Base-by-base conservation (phyloP, 2,797 vertebrate genomes). In the Mus spretus region DNA sequence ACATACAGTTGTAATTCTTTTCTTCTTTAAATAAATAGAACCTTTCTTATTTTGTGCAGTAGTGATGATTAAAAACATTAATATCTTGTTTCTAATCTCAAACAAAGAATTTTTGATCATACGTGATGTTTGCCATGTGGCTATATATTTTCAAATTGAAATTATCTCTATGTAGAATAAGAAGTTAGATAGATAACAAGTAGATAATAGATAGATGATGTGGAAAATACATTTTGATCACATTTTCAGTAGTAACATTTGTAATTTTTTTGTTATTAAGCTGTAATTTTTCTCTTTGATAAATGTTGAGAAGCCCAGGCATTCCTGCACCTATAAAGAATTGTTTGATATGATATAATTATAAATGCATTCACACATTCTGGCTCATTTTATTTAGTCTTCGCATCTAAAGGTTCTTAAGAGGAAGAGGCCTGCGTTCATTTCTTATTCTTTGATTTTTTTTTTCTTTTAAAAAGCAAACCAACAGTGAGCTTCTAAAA, bases 231-330 rank as follows among this genome's bases (percentile, higher is more conserved):
- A 47, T 77, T 59, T 74, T 59, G 53, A 88, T 74, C 70, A 88
- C 63, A 50, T 86, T 82, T 89, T 94, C 47, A 87, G 12, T 67
- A 72, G 61, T 83, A 90, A 92, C 28, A 59, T 92, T 83, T 84
- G 20, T 75, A 9, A 81, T 50, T 80, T 91, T 91, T 85, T 90
- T 90, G 44, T 72, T 92, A 87, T 74, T 93, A 83, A 80, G 11
- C 22, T 90, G 13, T 40, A 47, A 67, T 92, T 95, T 85, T 79
- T 28, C 50, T 61, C 19, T 92, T 83, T 67, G 86, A 81, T 93
- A 53, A 79, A 87, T 80, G 40, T 95, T 90, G 65, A 85, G 28
- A 94, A 95, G 8, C 88, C 13, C 70, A 53, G 65, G n/a, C 61
- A 93, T 65, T 37, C 12, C 63, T 90, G 0, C 22, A 80, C 63